These are phyloP conservation scores for Nycticebus coucang DNA, from an alignment of 2,113 vertebrate species.

Conservation along the genomic window DNA sequence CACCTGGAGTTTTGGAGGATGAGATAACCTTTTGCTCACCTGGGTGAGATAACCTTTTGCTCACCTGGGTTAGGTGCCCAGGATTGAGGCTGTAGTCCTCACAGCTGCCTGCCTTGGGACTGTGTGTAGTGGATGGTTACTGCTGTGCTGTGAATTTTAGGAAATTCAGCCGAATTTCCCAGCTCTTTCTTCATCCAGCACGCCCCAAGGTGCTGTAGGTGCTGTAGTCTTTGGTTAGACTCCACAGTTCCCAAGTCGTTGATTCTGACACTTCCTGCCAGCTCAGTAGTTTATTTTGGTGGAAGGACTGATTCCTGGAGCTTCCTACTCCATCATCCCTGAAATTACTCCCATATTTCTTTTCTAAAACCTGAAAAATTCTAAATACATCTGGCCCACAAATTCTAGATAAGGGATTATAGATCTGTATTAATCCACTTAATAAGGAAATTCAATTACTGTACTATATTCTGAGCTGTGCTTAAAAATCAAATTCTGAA, in stretches of 20 bases:
- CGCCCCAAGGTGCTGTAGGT: neutral
- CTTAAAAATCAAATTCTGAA: neutral
- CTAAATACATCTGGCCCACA: neutral
- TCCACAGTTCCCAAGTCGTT: neutral
- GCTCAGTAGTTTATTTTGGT: neutral
- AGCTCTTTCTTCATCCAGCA: neutral
- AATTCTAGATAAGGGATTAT: neutral
- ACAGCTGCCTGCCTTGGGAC: neutral
- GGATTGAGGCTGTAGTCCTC: neutral
- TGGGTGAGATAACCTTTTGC: neutral
- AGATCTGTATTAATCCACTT: neutral
- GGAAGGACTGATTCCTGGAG: neutral
- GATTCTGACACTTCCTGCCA: neutral
- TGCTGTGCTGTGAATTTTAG: too few relatives aligned
- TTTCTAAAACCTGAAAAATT: slow-evolving; percentile 4
- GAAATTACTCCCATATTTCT: neutral
- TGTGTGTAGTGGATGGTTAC: neutral
- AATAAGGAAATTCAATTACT: neutral
- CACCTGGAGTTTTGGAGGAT: neutral
- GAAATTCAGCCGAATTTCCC: neutral
- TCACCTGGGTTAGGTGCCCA: too few relatives aligned
- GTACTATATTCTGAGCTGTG: neutral
- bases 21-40: neutral
- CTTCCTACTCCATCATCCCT: neutral
- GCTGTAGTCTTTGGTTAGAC: neutral